Conservation (phyloP, 92 coral and sea anemone genomes). For the Anthopleura xanthogrammica region DNA sequence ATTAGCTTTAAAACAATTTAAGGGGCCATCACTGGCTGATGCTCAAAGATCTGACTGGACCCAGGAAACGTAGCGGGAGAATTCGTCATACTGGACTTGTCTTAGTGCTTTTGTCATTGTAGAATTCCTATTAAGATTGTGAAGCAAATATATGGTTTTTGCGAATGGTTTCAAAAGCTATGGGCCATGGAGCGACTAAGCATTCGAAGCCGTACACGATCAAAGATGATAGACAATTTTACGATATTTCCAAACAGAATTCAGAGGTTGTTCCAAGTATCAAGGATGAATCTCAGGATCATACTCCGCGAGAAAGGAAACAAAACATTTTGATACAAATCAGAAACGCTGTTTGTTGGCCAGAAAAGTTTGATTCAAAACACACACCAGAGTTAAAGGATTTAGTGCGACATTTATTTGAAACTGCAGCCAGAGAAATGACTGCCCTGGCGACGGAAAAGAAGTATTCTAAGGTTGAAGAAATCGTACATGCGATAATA, state of each 20-base stretch:
- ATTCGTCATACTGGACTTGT: too few species aligned
- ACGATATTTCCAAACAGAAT: background rate
- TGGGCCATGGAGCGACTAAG: conserved; percentile 24
- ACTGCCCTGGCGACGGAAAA: conserved; percentile 36
- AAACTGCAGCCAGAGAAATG: conserved; percentile 38
- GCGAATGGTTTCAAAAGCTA: background rate
- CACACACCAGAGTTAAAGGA: conserved; percentile 26
- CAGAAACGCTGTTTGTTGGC: conserved; percentile 18
- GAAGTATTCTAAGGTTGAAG: conserved; percentile 34
- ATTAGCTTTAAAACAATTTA: too few species aligned
- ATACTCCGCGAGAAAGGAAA: background rate
- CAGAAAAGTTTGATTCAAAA: background rate
- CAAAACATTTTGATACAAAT: conserved; percentile 11
- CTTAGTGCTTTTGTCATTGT: too few species aligned
- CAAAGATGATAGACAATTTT: conserved; percentile 2
- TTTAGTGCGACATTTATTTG: conserved; percentile 28
- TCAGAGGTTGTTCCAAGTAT: background rate
- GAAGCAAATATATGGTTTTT: background rate
- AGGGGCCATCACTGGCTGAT: too few species aligned
- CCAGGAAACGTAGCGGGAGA: too few species aligned
- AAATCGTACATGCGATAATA: conserved; percentile 42
- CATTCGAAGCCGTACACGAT: conserved; percentile 4
- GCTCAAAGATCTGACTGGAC: too few species aligned
- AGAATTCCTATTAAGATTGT: too few species aligned
- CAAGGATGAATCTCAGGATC: background rate